These are phyloP conservation scores for Pseudolaguvia tuberculata DNA, from an alignment of 2,113 vertebrate species.

Conservation along the genomic window DNA sequence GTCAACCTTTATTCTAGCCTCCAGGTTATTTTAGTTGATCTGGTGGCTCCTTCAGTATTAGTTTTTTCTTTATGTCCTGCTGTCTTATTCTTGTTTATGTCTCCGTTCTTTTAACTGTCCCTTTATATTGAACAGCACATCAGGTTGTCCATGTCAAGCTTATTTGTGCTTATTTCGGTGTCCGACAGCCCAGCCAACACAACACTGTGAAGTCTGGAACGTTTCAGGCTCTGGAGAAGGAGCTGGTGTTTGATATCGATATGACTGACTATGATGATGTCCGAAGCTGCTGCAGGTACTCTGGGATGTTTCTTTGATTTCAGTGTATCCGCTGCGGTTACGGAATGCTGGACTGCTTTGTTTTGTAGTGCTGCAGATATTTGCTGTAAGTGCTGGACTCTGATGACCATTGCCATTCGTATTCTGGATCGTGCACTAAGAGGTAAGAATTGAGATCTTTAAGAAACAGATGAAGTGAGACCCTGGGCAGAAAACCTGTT, in stretches of 20 bases:
- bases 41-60: no score
- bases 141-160: neutral
- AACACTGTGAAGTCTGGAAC: conserved; percentile 85
- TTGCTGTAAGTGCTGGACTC: conserved; percentile 90
- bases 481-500: neutral
- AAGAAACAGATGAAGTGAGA: neutral
- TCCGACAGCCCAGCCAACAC: conserved; percentile 81
- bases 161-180: conserved; percentile 21
- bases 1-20: no score
- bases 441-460: conserved; percentile 64
- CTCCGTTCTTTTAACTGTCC: no score
- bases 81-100: no score
- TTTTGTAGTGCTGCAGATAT: conserved; percentile 84
- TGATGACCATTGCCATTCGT: conserved; percentile 91
- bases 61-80: no score
- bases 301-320: neutral
- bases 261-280: conserved; percentile 98
- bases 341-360: neutral
- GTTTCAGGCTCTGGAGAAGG: conserved; percentile 93
- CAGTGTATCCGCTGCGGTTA: neutral
- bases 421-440: conserved; percentile 82
- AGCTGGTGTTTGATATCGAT: conserved; percentile 96
- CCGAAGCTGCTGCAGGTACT: conserved; percentile 87
- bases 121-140: neutral
- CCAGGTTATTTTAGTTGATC: no score